These are phyloP conservation scores for Hoplostethus mediterraneus DNA, from an alignment of 2,797 vertebrate species.

Conservation along the genomic window DNA sequence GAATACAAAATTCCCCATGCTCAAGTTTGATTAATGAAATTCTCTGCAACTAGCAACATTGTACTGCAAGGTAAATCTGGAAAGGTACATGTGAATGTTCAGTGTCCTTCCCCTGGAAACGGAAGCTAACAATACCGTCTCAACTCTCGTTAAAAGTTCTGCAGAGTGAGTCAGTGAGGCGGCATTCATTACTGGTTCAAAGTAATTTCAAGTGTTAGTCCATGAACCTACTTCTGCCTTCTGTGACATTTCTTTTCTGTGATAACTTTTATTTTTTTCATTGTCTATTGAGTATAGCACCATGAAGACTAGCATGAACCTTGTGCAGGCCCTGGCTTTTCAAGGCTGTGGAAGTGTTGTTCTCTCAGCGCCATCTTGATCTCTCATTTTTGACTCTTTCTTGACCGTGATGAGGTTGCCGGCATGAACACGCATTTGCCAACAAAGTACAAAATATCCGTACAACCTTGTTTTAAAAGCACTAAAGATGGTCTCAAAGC, in stretches of 20 bases:
- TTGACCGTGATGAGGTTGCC: conserved; percentile 18
- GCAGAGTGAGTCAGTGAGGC: conserved; percentile 22
- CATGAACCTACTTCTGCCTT: conserved; percentile 19
- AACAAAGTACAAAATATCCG: conserved; percentile 1
- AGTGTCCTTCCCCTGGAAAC: conserved; percentile 4
- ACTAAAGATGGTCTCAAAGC: not conserved
- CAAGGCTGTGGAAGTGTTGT: conserved; percentile 21
- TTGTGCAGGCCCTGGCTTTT: conserved; percentile 3
- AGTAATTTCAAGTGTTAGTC: conserved; percentile 4
- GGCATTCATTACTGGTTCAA: conserved; percentile 13
- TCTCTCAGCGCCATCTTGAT: conserved; percentile 24
- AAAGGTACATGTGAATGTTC: conserved; percentile 12
- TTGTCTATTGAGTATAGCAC: conserved; percentile 23
- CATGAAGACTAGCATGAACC: conserved; percentile 10
- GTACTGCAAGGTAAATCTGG: conserved; percentile 10
- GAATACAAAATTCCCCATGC: conserved; percentile 7
- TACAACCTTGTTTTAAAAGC: not conserved
- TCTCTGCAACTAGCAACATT: conserved; percentile 2
- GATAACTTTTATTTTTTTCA: conserved; percentile 27
- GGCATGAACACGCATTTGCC: conserved; percentile 29
- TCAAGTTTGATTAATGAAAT: not conserved
- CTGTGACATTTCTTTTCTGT: not conserved
- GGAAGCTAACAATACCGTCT: no score
- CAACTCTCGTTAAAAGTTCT: conserved; percentile 32
- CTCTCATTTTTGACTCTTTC: conserved; percentile 28